Evolutionary conservation across 2,888 invertebrate genomes (phyloP), one percentile per base, ranked within the genome.

Genomic region (Lycia hirtaria): DNA sequence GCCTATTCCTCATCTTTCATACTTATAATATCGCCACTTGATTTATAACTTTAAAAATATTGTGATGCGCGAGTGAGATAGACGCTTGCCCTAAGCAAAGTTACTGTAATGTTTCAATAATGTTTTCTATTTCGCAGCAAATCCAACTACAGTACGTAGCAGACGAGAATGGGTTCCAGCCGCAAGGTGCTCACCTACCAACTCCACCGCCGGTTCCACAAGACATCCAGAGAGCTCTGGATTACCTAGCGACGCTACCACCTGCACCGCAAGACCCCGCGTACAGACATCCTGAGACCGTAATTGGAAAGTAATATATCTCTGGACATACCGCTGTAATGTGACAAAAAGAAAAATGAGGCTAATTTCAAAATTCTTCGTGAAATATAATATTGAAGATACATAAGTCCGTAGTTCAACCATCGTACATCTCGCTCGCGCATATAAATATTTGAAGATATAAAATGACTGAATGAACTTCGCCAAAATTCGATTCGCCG

Each of bases 161-260:
- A 4, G 95, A 95, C 72, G 95, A 95, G 75, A 95, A 95, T 68
- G 95, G 95, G n/a, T 95, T 94, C 86, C 94, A 94, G 77, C 94
- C 95, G 0, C 93, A 92, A 72, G 94, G 94, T 0, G 88, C 93
- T n/a, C 94, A 94, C 75, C 75, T 94, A 1, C 94, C 94, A 2
- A 94, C 94, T 0, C 86, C 95, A 2, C 96, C 95, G 10, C 95
- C 95, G 60, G 93, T 95, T 33, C 96, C 96, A 37, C 92, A 88
- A 64, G 94, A 94, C 49, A 96, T 96, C 56, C 93, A 94, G 71
- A 93, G 92, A 60, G 93, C 95, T 33, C 75, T 95, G 33, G 94
- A 94, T 12, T 95, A 93, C 72, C 89, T 95, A 49, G 95, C 95
- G 0, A 93, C 94, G 0, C 86, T 94, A 47, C 95, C 95, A 1